phyloP scores from a whole-genome alignment of 2,113 vertebrate species.

The Puffinus mauretanicus region DNA sequence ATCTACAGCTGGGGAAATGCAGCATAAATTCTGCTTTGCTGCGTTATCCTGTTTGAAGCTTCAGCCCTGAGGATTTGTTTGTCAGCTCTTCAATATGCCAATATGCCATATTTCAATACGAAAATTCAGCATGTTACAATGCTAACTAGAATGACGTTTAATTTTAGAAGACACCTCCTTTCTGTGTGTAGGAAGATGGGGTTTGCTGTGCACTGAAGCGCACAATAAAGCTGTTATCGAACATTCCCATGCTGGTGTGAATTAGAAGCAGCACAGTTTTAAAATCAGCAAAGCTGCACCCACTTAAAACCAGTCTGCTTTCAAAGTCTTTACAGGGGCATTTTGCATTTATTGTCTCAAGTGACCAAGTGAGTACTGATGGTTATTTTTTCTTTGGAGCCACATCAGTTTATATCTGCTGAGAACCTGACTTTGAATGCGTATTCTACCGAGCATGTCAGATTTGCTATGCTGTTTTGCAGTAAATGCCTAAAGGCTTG shows the following conservation, averaged over 20 bases:
- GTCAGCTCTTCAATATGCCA: conserved; percentile 1
- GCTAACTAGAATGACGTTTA: background rate
- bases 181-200: conserved; percentile 5
- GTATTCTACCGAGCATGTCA: background rate
- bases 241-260: background rate
- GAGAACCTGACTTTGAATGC: background rate
- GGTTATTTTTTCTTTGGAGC: background rate
- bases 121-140: background rate
- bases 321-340: background rate
- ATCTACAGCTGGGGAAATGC: background rate
- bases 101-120: background rate
- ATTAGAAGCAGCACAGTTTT: conserved; percentile 7
- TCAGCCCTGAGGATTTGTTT: background rate
- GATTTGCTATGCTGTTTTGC: background rate
- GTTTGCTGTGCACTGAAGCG: background rate
- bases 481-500: background rate
- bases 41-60: background rate
- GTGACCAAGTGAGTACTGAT: background rate
- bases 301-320: background rate
- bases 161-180: conserved; percentile 49
- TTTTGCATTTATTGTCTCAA: background rate
- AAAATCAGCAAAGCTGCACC: background rate
- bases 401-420: background rate
- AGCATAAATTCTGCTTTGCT: background rate
- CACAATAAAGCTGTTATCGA: conserved; percentile 8